These are phyloP conservation scores for Schlechtendalia chinensis DNA, from an alignment of 1,140 invertebrate species.

Conservation along the genomic window DNA sequence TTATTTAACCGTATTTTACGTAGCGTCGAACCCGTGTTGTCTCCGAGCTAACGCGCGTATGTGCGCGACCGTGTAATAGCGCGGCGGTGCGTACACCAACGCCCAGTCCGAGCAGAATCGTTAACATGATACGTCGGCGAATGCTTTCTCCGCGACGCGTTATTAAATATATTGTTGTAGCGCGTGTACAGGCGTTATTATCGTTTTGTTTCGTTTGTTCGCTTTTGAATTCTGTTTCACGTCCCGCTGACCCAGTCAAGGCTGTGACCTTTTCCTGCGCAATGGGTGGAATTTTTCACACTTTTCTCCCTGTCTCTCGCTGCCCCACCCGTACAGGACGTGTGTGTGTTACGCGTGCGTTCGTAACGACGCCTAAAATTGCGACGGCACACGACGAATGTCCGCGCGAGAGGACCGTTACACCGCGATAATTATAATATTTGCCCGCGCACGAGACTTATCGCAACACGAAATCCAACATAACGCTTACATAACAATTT, in stretches of 20 bases:
- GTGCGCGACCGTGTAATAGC: no score
- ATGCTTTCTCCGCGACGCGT: conserved; percentile 12
- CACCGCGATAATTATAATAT: not conserved
- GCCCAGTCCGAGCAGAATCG: not conserved
- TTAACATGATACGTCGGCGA: not conserved
- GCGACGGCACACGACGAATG: conserved; percentile 20
- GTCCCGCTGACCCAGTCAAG: conserved; percentile 22
- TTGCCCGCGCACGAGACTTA: not conserved
- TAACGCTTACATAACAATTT: not conserved
- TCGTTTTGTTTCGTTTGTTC: not conserved
- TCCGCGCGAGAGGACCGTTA: not conserved
- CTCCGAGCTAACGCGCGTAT: no score
- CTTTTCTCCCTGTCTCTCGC: not conserved
- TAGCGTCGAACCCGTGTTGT: not conserved
- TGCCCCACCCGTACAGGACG: no score
- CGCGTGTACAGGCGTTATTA: not conserved
- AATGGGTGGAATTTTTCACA: conserved; percentile 44
- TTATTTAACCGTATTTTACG: not conserved
- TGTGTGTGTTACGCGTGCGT: not conserved
- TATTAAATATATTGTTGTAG: no score
- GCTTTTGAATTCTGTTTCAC: conserved; percentile 15
- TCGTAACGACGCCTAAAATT: conserved; percentile 23
- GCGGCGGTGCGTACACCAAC: not conserved
- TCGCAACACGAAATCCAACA: not conserved
- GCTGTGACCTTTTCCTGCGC: conserved; percentile 30